phyloP scores from a whole-genome alignment of 2,888 invertebrate species.

The Chromoteleia sp. region DNA sequence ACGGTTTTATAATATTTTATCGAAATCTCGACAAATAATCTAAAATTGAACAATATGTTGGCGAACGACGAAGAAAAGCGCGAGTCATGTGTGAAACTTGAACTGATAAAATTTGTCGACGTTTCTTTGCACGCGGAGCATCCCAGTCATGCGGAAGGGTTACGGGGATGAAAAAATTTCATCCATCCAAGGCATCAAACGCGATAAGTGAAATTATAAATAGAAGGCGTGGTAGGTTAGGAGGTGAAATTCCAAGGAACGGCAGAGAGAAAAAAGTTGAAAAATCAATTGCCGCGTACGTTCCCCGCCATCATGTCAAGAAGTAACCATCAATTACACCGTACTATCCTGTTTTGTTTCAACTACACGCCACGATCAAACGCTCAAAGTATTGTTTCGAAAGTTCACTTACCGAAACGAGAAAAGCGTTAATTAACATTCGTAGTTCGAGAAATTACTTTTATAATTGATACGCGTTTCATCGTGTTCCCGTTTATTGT shows the following conservation, averaged over 20 bases:
- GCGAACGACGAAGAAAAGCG: conserved; percentile 23
- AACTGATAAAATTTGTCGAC: conserved; percentile 58
- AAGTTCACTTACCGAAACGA: conserved; percentile 61
- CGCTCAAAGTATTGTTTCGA: conserved; percentile 59
- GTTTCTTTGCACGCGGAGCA: conserved; percentile 53
- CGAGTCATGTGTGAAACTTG: conserved; percentile 47
- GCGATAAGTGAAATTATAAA: conserved; percentile 71
- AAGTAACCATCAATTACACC: conserved; percentile 67
- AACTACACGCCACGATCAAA: conserved; percentile 54
- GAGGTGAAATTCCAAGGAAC: conserved; percentile 66
- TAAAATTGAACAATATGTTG: conserved; percentile 48
- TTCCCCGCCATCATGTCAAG: conserved; percentile 57
- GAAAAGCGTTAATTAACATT: conserved; percentile 62
- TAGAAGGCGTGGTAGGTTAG: conserved; percentile 70
- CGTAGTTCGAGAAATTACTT: conserved; percentile 61
- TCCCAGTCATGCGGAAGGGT: conserved; percentile 64
- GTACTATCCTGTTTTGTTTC: conserved; percentile 61
- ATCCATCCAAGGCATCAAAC: conserved; percentile 62
- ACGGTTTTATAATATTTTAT: conserved; percentile 10
- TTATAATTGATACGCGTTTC: conserved; percentile 56
- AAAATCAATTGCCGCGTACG: conserved; percentile 66
- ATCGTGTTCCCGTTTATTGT: conserved; percentile 44
- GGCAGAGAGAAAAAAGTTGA: conserved; percentile 52
- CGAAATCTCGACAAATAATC: conserved; percentile 47
- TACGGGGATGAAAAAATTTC: conserved; percentile 61